These are phyloP conservation scores for Stercorarius parasiticus DNA, from an alignment of 2,113 vertebrate species.

Conservation along the genomic window DNA sequence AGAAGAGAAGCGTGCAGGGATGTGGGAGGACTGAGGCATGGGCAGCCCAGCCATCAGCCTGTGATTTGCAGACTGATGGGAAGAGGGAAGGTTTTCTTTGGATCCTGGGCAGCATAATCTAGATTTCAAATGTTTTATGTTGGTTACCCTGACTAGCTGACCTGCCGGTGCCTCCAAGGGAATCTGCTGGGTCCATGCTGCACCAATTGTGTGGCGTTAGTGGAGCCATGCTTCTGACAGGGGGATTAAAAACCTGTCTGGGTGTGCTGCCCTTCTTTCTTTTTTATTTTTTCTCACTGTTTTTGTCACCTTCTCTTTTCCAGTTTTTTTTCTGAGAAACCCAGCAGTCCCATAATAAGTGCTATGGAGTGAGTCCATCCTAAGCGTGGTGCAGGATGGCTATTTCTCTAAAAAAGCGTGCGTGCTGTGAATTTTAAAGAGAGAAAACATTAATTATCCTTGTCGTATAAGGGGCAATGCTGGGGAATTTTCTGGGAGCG, in stretches of 20 bases:
- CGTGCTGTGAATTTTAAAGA: background rate
- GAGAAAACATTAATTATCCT: background rate
- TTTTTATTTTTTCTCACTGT: background rate
- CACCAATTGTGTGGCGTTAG: background rate
- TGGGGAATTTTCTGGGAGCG: background rate
- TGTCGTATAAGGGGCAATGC: fast-evolving
- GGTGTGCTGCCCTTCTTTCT: background rate
- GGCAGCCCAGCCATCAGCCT: background rate
- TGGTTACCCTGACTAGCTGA: fast-evolving
- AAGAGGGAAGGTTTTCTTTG: background rate
- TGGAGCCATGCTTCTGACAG: background rate
- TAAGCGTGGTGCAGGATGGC: background rate
- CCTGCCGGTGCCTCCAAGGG: background rate
- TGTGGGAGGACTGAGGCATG: background rate
- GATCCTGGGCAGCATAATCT: background rate
- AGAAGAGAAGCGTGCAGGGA: background rate
- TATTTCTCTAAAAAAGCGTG: background rate
- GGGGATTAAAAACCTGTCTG: background rate
- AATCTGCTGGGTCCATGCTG: background rate
- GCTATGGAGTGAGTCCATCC: background rate
- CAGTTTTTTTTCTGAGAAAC: background rate
- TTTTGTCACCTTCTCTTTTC: background rate
- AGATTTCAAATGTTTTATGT: background rate
- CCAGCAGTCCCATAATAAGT: background rate
- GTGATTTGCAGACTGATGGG: background rate